phyloP scores from a whole-genome alignment of 2,888 invertebrate species.

The Dendrolimus houi region DNA sequence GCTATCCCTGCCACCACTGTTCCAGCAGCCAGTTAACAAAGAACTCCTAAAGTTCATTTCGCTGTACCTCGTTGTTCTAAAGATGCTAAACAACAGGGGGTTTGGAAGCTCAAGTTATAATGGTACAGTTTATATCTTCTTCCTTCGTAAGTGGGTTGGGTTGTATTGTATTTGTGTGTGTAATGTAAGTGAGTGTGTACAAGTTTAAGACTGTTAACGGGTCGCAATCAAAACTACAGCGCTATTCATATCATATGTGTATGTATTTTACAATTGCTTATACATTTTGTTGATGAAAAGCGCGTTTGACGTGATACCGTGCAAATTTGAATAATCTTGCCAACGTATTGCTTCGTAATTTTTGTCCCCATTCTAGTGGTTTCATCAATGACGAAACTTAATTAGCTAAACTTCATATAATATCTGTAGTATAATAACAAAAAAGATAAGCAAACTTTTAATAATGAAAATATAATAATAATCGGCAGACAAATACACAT shows the following conservation, averaged over 20 bases:
- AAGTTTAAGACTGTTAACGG: constrained; percentile 72
- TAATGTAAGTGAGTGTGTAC: constrained; percentile 19
- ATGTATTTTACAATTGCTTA: too few relatives aligned
- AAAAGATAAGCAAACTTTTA: too few relatives aligned
- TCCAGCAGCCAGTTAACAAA: constrained; percentile 32
- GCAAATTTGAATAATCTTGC: too few relatives aligned
- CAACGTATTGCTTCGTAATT: too few relatives aligned
- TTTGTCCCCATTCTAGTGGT: too few relatives aligned
- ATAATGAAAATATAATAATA: too few relatives aligned
- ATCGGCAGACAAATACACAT: too few relatives aligned
- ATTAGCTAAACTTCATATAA: too few relatives aligned
- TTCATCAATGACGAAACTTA: too few relatives aligned
- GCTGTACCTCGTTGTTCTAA: constrained; percentile 19
- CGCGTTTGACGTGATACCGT: too few relatives aligned
- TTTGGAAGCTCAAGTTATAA: constrained; percentile 23
- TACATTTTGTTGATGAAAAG: too few relatives aligned
- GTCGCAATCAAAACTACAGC: constrained; percentile 67
- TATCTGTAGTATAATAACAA: too few relatives aligned
- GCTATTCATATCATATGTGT: constrained; percentile 47
- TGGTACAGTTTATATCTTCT: constrained; percentile 12
- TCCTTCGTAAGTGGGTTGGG: constrained; percentile 22
- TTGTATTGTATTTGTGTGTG: constrained; percentile 41
- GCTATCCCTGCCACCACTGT: constrained; percentile 24
- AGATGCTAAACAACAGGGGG: constrained; percentile 17
- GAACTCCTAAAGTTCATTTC: constrained; percentile 46